Conservation (phyloP, 2,113 vertebrate species). For the Macrotis lagotis region DNA sequence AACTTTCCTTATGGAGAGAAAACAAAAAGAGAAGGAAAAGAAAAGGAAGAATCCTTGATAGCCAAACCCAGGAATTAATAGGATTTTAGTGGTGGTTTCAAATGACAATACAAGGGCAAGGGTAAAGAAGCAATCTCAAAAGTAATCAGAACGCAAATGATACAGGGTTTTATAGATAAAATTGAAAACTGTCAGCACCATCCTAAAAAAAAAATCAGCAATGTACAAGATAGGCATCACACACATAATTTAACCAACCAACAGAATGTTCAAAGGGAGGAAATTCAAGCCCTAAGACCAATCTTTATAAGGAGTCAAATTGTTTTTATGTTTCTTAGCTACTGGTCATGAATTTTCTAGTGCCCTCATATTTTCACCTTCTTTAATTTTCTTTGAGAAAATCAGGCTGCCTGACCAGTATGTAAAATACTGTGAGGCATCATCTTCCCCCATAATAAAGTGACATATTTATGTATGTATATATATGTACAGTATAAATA, state of each 20-base stretch:
- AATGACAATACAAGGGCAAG: neutral
- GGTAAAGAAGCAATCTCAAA: conserved; percentile 30
- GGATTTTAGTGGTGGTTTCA: neutral
- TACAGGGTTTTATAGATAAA: conserved; percentile 40
- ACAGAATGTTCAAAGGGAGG: neutral
- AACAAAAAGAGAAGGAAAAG: neutral
- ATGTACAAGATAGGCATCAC: neutral
- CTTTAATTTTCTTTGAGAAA: neutral
- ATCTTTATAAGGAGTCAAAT: conserved; percentile 2
- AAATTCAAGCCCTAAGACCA: neutral
- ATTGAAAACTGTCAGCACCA: conserved; percentile 33
- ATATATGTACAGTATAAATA: too few species aligned
- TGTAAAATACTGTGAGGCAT: neutral
- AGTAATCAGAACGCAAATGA: conserved; percentile 30
- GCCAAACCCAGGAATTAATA: conserved; percentile 15
- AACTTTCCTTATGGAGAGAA: neutral
- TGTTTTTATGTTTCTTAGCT: conserved; percentile 28
- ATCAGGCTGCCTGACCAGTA: neutral
- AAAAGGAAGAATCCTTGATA: neutral
- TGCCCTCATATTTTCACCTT: neutral
- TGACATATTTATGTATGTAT: neutral
- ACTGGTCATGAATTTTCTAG: neutral
- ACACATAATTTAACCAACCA: neutral
- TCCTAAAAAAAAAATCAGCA: neutral
- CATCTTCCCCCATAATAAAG: neutral